Evolutionary conservation across 2,113 vertebrate genomes (phyloP).

Genomic region (Osmerus eperlanus): DNA sequence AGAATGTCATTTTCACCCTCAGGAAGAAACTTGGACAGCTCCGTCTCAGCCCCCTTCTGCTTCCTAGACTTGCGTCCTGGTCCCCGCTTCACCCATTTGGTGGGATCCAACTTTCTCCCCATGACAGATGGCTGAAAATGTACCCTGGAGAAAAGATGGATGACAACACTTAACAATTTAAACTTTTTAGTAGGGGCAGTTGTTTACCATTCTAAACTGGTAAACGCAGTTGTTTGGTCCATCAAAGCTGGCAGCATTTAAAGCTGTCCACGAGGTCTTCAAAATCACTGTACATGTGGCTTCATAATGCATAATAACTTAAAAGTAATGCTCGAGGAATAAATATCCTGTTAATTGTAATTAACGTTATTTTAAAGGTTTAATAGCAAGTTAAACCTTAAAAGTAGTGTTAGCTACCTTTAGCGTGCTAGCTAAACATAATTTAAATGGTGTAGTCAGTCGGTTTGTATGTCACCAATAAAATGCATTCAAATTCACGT

Average conservation of each 20-base stretch:
- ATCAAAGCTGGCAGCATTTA: too few species aligned
- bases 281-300: too few species aligned
- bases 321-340: too few species aligned
- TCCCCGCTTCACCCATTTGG: conserved; percentile 81
- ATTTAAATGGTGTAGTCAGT: not conserved
- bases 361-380: too few species aligned
- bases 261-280: too few species aligned
- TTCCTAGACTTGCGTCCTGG: conserved; percentile 88
- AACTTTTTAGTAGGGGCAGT: not conserved
- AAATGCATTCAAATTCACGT: not conserved
- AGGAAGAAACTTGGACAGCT: conserved; percentile 79
- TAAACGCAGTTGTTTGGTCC: too few species aligned
- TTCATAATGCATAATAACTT: too few species aligned
- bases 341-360: too few species aligned
- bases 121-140: conserved; percentile 62
- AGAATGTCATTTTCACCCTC: conserved; percentile 59
- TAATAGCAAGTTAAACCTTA: too few species aligned
- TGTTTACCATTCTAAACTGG: not conserved
- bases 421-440: not conserved
- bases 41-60: conserved; percentile 88
- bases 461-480: too few species aligned
- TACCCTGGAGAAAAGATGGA: conserved; percentile 19
- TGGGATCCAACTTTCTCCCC: conserved; percentile 90
- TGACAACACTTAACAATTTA: not conserved
- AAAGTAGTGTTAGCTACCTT: too few species aligned